Percentiles rank a stretch among this genome's conserved stretches.
phyloP scores from a whole-genome alignment of 2,797 vertebrate genomes.

The Esox lucius region DNA sequence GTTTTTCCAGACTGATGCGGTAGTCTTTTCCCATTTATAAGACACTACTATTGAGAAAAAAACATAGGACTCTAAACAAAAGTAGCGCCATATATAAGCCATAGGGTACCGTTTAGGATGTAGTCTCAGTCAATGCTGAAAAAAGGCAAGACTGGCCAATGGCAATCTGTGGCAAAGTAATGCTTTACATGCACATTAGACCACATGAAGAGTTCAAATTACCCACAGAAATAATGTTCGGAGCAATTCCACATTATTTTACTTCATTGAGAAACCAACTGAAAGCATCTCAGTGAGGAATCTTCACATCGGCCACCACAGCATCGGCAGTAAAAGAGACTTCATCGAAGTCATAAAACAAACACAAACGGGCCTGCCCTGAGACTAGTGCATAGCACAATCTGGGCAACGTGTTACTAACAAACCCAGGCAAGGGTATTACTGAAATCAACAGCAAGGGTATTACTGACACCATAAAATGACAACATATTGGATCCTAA shows the following conservation, averaged over 20 bases:
- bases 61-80: background rate
- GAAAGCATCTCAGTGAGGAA: background rate
- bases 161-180: background rate
- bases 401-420: constrained; percentile 40
- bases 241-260: background rate
- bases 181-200: constrained; percentile 21
- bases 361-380: constrained; percentile 41
- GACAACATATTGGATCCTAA: constrained; percentile 23
- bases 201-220: constrained; percentile 21
- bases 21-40: background rate
- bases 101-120: background rate
- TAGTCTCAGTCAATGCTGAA: background rate
- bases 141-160: background rate
- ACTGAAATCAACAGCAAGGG: constrained; percentile 8
- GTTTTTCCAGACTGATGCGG: background rate
- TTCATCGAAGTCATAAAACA: constrained; percentile 76
- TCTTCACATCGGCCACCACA: background rate
- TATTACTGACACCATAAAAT: constrained; percentile 1
- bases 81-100: background rate
- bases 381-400: constrained; percentile 57
- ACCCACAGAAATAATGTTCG: constrained; percentile 6
- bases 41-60: background rate
- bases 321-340: constrained; percentile 41
- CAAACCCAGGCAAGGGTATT: constrained; percentile 14
- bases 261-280: background rate